Conservation (phyloP, 2,113 vertebrate genomes). For the Alouatta palliata region DNA sequence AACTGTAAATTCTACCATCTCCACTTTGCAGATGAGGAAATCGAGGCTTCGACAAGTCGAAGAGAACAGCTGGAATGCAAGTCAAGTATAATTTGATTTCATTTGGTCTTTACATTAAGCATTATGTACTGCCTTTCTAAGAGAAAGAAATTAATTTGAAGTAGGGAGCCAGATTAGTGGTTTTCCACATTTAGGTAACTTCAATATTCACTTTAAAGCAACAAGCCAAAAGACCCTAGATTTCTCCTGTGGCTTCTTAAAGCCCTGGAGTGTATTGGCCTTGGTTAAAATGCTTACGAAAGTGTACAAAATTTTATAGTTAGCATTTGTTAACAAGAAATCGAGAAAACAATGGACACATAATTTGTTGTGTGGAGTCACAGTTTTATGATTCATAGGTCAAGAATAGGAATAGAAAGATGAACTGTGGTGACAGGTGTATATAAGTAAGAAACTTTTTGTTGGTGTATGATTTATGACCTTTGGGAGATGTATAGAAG, state of each 20-base stretch:
- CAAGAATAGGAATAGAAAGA: neutral
- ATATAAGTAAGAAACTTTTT: neutral
- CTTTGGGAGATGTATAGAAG: neutral
- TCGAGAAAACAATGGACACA: neutral
- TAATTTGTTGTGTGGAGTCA: neutral
- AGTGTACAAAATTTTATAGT: neutral
- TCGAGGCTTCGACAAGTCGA: neutral
- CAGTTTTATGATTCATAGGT: neutral
- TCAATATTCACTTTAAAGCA: neutral
- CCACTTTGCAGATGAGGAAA: neutral
- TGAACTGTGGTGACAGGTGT: neutral
- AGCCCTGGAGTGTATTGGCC: neutral
- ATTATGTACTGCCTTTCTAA: neutral
- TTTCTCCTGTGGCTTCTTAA: neutral
- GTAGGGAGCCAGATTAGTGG: neutral
- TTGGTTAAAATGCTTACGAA: neutral
- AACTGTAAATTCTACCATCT: neutral
- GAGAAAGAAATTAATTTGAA: neutral
- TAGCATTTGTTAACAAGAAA: neutral
- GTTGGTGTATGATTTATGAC: neutral
- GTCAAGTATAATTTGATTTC: neutral
- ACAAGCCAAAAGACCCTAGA: neutral
- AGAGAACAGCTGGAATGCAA: neutral
- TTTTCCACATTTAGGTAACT: neutral
- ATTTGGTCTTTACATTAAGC: neutral